Conservation (phyloP, 2,888 invertebrate genomes). For the Acrocera orbiculus region DNA sequence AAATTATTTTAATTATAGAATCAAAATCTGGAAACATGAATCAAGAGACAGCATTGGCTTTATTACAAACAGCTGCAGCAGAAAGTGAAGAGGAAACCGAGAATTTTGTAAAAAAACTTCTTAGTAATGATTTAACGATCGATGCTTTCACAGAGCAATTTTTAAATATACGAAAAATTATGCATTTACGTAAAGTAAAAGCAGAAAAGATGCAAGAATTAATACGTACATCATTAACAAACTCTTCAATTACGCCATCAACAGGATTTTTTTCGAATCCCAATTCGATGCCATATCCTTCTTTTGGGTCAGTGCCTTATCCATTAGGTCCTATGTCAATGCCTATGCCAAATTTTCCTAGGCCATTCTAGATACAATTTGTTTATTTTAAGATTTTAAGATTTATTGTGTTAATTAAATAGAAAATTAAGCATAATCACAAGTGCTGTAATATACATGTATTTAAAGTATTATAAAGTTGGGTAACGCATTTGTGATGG, state of each 20-base stretch:
- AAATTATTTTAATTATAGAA: too few species aligned
- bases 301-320: conserved; percentile 23
- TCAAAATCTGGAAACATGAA: conserved; percentile 58
- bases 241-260: conserved; percentile 18
- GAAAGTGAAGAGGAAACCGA: conserved; percentile 91
- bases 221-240: conserved; percentile 31
- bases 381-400: too few species aligned
- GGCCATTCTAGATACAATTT: too few species aligned
- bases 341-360: conserved; percentile 76
- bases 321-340: conserved; percentile 47
- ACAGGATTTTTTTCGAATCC: conserved; percentile 18
- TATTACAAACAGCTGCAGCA: conserved; percentile 79
- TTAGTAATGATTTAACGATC: conserved; percentile 44
- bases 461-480: too few species aligned
- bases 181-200: conserved; percentile 75
- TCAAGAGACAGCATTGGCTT: conserved; percentile 69
- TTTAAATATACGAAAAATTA: conserved; percentile 50
- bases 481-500: too few species aligned
- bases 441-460: too few species aligned
- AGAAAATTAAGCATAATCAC: too few species aligned
- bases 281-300: conserved; percentile 44
- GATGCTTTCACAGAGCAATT: conserved; percentile 80
- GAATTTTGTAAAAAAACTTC: conserved; percentile 59
- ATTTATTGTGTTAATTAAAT: too few species aligned
- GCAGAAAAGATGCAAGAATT: conserved; percentile 82